Percentiles rank a stretch among this genome's conserved stretches.
Conservation (phyloP, 2,113 vertebrate species). For the Tapirus terrestris region DNA sequence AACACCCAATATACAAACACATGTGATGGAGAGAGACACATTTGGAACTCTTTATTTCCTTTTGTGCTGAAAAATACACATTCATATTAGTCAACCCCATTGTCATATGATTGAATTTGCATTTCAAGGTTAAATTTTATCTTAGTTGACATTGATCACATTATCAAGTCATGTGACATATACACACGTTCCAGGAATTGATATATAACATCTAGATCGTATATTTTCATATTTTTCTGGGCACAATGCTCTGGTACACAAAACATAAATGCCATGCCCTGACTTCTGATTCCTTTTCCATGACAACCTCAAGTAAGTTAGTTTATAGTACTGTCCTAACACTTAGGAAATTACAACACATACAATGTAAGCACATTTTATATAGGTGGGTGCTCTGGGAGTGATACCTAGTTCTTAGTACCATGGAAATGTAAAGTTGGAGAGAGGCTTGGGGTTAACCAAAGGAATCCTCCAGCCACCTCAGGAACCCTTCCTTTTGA, state of each 20-base stretch:
- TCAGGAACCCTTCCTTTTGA: neutral
- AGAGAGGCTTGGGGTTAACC: neutral
- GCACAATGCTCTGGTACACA: neutral
- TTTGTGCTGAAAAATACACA: neutral
- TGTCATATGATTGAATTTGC: neutral
- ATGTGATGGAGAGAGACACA: neutral
- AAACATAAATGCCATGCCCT: neutral
- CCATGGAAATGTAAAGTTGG: neutral
- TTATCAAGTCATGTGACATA: neutral
- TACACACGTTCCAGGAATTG: neutral
- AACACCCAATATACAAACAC: neutral
- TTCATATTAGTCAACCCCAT: neutral
- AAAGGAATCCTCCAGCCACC: neutral
- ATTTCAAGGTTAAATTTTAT: constrained; percentile 36
- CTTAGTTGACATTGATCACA: neutral
- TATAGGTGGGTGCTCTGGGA: neutral
- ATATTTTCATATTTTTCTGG: neutral
- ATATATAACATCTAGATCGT: neutral
- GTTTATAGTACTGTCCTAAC: neutral
- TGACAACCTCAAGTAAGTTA: neutral
- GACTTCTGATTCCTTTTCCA: neutral
- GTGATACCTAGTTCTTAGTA: neutral
- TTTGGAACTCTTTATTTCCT: neutral
- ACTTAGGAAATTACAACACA: neutral
- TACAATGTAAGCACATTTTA: neutral